Evolutionary conservation across 2,797 vertebrate species (phyloP).

Genomic region (Crax fasciolata): DNA sequence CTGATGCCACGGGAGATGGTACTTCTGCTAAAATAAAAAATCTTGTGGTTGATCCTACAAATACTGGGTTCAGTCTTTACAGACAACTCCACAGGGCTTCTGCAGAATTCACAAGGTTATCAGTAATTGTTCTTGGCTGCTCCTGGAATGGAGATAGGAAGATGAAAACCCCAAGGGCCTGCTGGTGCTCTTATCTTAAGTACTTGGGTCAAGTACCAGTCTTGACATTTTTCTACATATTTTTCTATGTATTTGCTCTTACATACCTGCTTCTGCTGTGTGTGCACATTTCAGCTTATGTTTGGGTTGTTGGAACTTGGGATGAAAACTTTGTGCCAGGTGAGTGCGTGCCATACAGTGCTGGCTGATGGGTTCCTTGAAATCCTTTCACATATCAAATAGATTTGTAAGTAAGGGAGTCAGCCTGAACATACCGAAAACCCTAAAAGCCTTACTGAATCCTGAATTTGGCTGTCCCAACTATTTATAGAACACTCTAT

Average conservation of each 20-base stretch:
- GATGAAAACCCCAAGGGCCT: background rate
- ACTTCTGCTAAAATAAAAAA: background rate
- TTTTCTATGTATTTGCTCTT: background rate
- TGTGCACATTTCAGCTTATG: fast-evolving
- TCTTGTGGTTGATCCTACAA: background rate
- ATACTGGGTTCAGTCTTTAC: background rate
- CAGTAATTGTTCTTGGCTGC: background rate
- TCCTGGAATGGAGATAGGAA: background rate
- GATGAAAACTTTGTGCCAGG: background rate
- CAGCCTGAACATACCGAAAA: background rate
- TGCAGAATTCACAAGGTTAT: background rate
- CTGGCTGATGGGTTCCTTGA: background rate
- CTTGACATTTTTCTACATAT: background rate
- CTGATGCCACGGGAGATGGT: background rate
- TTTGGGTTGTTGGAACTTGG: background rate
- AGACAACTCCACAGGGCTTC: background rate
- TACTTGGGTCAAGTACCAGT: background rate
- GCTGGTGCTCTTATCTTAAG: background rate
- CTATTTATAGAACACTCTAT: constrained; percentile 49
- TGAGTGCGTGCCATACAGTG: background rate
- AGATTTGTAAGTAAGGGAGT: background rate
- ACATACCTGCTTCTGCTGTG: background rate
- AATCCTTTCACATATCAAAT: background rate
- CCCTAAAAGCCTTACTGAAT: background rate
- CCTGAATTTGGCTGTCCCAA: constrained; percentile 28